Evolutionary conservation across 2,888 invertebrate species (phyloP).

Genomic region (Pristionchus fissidentatus): DNA sequence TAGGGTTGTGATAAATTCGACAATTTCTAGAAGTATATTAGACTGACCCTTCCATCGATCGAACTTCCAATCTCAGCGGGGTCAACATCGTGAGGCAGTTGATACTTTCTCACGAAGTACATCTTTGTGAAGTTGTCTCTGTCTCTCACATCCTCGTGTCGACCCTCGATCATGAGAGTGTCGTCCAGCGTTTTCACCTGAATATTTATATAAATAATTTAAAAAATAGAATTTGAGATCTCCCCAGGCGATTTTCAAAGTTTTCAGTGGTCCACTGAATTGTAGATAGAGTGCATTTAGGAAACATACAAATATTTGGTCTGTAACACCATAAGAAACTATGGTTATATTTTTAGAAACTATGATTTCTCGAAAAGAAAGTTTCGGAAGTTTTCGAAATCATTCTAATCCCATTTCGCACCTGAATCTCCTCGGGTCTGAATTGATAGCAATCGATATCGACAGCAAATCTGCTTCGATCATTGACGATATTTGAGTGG

Average conservation of each 20-base stretch:
- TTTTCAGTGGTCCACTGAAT: too few species aligned
- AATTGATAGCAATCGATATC: constrained; percentile 74
- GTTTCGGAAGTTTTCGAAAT: not conserved
- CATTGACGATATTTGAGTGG: constrained; percentile 68
- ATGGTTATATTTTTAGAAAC: too few species aligned
- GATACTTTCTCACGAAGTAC: constrained; percentile 75
- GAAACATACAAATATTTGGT: too few species aligned
- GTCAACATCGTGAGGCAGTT: constrained; percentile 73
- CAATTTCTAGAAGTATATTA: too few species aligned
- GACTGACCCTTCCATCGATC: constrained; percentile 66
- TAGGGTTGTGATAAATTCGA: too few species aligned
- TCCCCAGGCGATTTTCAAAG: too few species aligned
- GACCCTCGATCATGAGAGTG: constrained; percentile 73
- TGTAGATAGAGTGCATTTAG: too few species aligned
- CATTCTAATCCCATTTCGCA: constrained; percentile 27
- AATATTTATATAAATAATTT: too few species aligned
- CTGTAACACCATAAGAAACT: too few species aligned
- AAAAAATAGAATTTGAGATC: too few species aligned
- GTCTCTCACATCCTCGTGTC: constrained; percentile 70
- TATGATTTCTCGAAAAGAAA: not conserved
- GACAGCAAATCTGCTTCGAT: constrained; percentile 69
- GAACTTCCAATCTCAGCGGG: constrained; percentile 65
- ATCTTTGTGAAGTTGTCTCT: constrained; percentile 55
- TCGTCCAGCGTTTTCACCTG: constrained; percentile 74
- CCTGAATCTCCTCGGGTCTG: constrained; percentile 74